Base-by-base conservation (phyloP, 2,113 vertebrate species). In the Oreochromis niloticus region DNA sequence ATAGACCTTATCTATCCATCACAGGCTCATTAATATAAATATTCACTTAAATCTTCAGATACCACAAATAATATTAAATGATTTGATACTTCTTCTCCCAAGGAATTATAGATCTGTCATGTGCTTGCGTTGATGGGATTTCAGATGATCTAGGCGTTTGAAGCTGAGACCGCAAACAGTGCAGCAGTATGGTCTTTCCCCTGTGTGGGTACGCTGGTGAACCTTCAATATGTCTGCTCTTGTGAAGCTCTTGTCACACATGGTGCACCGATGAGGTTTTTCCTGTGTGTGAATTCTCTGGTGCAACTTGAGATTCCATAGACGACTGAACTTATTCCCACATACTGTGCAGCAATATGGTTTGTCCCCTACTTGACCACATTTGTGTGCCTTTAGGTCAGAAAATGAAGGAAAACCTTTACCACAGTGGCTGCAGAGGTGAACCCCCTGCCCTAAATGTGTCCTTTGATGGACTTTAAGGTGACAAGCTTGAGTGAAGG, bases 341-440 rank as follows among this genome's bases (percentile, higher is more conserved):
- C 96, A 97, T 1, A 96, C 87, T 1, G 91, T 85, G 91, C 96
- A 97, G 88, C 95, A 93, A 80, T 96, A 96, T 1, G 96, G 96
- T 78, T 97, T 97, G 83, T 96, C 95, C 1, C 91, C 93, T 0
- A 86, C 89, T 55, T 95, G 96, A 48, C 93, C 94, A 85, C 96
- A 97, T 63, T 94, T 92, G 85, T 97, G 97, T 50, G 91, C 93
- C 75, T 97, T 96, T 66, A 97, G 91, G 41, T 97, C 97, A 14
- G 94, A 93, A 43, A 96, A 96, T 24, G 96, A 96, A 1, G 96
- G 90, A 90, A 97, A 98, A 56, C 96, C 90, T 87, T 97, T 97
- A 3, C 97, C 97, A 4, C 97, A 98, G 32, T 97, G 96, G 71
- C 95, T 96, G 84, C 97, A 98, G 78, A 95, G 92, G 88, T 97